These are phyloP conservation scores for Synergus gifuensis DNA, from an alignment of 2,888 invertebrate species.

Conservation along the genomic window DNA sequence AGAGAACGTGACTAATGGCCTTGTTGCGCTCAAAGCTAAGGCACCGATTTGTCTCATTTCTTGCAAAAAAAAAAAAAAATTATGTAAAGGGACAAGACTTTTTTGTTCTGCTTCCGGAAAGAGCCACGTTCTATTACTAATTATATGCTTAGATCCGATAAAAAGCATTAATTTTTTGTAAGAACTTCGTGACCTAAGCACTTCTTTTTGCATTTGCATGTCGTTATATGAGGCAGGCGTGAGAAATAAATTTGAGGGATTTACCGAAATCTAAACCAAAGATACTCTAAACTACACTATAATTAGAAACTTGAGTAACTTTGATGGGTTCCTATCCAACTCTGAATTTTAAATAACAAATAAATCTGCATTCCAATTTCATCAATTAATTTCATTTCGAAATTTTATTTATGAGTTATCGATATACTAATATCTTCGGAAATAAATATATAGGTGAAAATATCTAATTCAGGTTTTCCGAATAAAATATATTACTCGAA, in stretches of 20 bases:
- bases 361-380: slow-evolving; percentile 14
- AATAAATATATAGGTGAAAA: too few relatives aligned
- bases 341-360: slow-evolving; percentile 18
- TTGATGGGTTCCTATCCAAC: slow-evolving; percentile 12
- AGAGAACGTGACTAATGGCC: slow-evolving; percentile 24
- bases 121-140: not conserved
- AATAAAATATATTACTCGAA: too few relatives aligned
- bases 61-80: slow-evolving; percentile 9
- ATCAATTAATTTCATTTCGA: too few relatives aligned
- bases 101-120: not conserved
- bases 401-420: too few relatives aligned
- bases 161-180: not conserved
- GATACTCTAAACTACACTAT: slow-evolving; percentile 5
- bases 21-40: slow-evolving; percentile 7
- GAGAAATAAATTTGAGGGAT: slow-evolving; percentile 19
- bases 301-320: slow-evolving; percentile 15
- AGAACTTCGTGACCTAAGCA: not conserved
- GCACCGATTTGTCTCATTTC: not conserved
- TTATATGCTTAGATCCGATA: not conserved
- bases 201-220: slow-evolving; percentile 5
- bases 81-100: not conserved
- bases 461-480: too few relatives aligned
- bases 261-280: slow-evolving; percentile 7
- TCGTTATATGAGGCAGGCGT: not conserved
- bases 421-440: too few relatives aligned